Base-by-base conservation (phyloP, 2,888 invertebrate genomes). In the Epirrhoe alternata region DNA sequence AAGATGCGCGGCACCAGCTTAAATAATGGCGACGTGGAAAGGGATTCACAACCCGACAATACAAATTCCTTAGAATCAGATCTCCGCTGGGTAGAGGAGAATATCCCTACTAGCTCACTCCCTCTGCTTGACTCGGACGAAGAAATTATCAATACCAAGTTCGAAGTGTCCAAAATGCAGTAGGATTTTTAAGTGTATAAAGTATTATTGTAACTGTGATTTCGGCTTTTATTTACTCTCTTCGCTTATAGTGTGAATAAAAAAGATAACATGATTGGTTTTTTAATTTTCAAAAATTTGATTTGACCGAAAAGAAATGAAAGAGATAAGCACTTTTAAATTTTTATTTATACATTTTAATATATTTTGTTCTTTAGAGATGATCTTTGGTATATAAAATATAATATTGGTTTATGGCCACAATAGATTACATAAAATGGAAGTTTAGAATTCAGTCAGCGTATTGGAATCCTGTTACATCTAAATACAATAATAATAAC, bases 151-250 rank as follows among this genome's bases (percentile, higher is more conserved):
- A 97, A 96, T 77, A 97, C 97, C 1, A 96, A 96, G 87, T 97
- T 97, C 86, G 97, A 97, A 92, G 96, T 97, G 72, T 97, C 97
- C 59, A 97, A 97, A 92, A 97, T 97, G 97, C 97, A 97, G 93
- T 97, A 87, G 83, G 76, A 80, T 80, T 82, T 85, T 45, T 65
- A 66, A 50, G 59, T 67, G 63, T 64, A 60, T 60, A 60, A 68
- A 57, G 79, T 84, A 80, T 83, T 79, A 79, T 49, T 75, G 74
- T 76, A 72, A 74, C 73, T 80, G 78, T 80, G 72, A 74, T 75
- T 69, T 69, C 70, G 69, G 71, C 71, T 80, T 80, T 79, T 74
- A 74, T 76, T 77, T 74, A 70, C 66, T 69, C 38, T 53, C 14
- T 66, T 69, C 62, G 70, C 69, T 73, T 71, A 64, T 71, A 71